phyloP scores from a whole-genome alignment of 2,888 invertebrate species.

The Antheraea assamensis region DNA sequence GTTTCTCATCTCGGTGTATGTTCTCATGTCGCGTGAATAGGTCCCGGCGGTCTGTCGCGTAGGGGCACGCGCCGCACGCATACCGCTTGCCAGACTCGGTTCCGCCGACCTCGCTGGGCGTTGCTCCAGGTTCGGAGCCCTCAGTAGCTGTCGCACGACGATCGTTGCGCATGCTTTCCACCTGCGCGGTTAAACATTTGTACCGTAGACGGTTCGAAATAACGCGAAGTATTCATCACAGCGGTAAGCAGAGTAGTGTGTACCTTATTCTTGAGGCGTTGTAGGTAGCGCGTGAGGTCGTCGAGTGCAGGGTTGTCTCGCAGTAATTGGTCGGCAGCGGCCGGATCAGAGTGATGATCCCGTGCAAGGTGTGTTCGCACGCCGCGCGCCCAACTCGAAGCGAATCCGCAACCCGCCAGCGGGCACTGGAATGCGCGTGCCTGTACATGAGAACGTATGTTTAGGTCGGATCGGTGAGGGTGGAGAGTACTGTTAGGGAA shows the following conservation, averaged over 20 bases:
- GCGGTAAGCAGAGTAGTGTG: slow-evolving; percentile 29
- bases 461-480: slow-evolving; percentile 79
- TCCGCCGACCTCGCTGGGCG: slow-evolving; percentile 29
- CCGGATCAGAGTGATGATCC: slow-evolving; percentile 87
- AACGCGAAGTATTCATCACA: background rate
- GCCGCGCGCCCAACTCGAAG: slow-evolving; percentile 89
- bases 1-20: slow-evolving; percentile 96
- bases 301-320: slow-evolving; percentile 89
- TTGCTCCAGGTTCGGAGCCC: slow-evolving; percentile 27
- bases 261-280: slow-evolving; percentile 85
- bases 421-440: slow-evolving; percentile 85
- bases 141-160: slow-evolving; percentile 30
- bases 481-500: slow-evolving; percentile 77
- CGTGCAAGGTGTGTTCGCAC: slow-evolving; percentile 87
- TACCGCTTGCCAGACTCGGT: slow-evolving; percentile 85
- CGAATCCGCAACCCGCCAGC: slow-evolving; percentile 88
- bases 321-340: slow-evolving; percentile 83
- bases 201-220: too few species aligned
- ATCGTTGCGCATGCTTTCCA: slow-evolving; percentile 1
- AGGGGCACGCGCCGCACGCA: slow-evolving; percentile 93
- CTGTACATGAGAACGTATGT: slow-evolving; percentile 54
- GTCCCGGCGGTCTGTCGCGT: slow-evolving; percentile 95
- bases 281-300: slow-evolving; percentile 87
- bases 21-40: slow-evolving; percentile 96
- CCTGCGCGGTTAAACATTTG: background rate